Base-by-base conservation (phyloP, 2,113 vertebrate genomes). In the Scatophagus argus region DNA sequence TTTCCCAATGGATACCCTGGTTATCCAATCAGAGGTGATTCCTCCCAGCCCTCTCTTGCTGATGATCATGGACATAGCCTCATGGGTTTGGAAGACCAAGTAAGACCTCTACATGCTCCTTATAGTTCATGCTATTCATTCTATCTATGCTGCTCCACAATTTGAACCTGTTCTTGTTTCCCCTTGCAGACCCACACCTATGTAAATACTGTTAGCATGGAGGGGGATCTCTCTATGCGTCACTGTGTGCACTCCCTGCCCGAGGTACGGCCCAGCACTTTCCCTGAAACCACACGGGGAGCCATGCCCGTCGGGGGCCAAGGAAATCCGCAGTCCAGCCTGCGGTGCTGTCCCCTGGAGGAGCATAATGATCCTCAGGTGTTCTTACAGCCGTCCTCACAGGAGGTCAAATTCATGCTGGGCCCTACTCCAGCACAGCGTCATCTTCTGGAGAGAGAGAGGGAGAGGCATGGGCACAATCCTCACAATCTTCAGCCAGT, bases 381-480 rank as follows among this genome's bases (percentile, higher is more conserved):
- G 81, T 97, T 97, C 88, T 81, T 99, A 43, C 97, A 98, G 89
- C 96, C 96, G 2, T 94, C 94, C 46, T 90, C 94, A 0, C 97
- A 97, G 77, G 96, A 98, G 93, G 97, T 97, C 83, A 98, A 99
- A 87, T 99, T 99, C 73, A 95, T 98, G 84, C 77, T 99, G 86
- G 97, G 97, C 39, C 97, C 98, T 7, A 90, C 94, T 0, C 96
- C 96, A 0, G 94, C 92, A n/a, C 95, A 95, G 66, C 94, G 96
- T 38, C 96, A 96, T 86, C 83, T 95, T 38, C 75, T 95, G 93
- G 95, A 96, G 79, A 87, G 94, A 82, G 95, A 96, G 52, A 74
- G 93, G 83, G 92, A 93, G 71, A 72, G 94, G 52, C 93, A 92
- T 1, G 79, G 77, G 25, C 91, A 84, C 84, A 92, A 91, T 77